Base-by-base conservation (phyloP, 1,140 invertebrate genomes). In the Sycophila sp. region DNA sequence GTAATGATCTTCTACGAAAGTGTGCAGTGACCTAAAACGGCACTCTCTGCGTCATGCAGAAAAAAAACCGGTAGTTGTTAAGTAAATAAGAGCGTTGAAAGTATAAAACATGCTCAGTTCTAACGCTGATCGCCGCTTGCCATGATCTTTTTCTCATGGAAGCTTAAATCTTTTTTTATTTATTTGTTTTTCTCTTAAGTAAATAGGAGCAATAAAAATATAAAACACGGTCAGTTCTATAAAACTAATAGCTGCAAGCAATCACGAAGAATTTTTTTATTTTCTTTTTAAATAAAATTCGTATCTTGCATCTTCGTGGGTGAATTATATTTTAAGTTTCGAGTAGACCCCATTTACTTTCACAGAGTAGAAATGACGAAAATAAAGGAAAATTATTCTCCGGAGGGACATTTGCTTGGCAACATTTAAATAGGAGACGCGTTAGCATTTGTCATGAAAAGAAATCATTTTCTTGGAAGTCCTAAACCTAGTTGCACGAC, bases 401-500 rank as follows among this genome's bases (percentile, higher is more conserved):
- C n/a, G n/a, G n/a, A n/a, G 13, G n/a, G 36, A 19, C 13, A 36
- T 13, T 32, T 67, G 24, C 53, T 24, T 15, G 28, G 53, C 47
- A 68, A 30, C 42, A 68, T 68, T 59, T 28, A 60, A 68, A 60
- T 60, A 34, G 13, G n/a, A 47, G 26, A 47, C 56, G 56, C 10
- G 58, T 69, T 69, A 32, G 28, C 47, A 36, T 55, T 45, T 45
- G 36, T 38, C 45, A 42, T 40, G 49, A 53, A 64, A 58, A 47
- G 59, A 64, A 64, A 70, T 47, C 28, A 56, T 15, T 11, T 70
- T 70, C 68, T 64, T 15, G 38, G 68, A 70, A 70, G 59, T 64
- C 28, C 68, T 70, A 70, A 70, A 70, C 68, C 68, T 47, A 70
- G 59, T 70, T 70, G 58, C 59, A 49, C 26, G 13, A 8, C 3